Evolutionary conservation across 2,797 vertebrate genomes (phyloP).

Genomic region (Smutsia gigantea): DNA sequence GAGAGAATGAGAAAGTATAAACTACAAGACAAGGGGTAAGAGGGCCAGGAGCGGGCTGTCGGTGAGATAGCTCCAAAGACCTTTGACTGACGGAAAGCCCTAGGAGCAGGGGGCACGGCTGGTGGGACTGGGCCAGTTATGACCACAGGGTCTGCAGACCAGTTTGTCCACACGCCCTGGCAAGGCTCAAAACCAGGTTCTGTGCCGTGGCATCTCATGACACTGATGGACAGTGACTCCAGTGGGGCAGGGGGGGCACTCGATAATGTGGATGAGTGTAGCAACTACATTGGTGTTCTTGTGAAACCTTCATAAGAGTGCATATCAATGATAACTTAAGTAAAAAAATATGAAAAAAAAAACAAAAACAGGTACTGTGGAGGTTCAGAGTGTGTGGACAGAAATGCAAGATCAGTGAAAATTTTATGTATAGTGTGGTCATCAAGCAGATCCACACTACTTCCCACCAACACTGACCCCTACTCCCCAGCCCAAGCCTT

Average conservation of each 20-base stretch:
- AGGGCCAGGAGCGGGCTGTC: neutral
- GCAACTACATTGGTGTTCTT: no score
- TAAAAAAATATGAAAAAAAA: no score
- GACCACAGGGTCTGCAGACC: neutral
- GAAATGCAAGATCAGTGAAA: no score
- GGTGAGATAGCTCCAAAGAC: neutral
- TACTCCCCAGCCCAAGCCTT: neutral
- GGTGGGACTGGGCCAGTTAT: no score
- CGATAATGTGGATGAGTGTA: no score
- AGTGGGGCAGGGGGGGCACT: no score
- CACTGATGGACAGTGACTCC: no score
- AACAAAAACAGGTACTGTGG: no score
- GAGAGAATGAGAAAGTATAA: neutral
- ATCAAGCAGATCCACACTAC: neutral
- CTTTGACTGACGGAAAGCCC: neutral
- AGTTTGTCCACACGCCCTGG: neutral
- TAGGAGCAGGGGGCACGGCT: neutral
- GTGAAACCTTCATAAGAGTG: no score
- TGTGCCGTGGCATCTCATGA: no score
- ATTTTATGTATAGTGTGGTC: fast-evolving
- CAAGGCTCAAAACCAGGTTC: no score
- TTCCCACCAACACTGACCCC: neutral
- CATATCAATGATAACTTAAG: no score
- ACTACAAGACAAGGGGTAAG: neutral
- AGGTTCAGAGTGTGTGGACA: fast-evolving